Conservation (phyloP, 2,113 vertebrate species). For the Vanacampus margaritifer region DNA sequence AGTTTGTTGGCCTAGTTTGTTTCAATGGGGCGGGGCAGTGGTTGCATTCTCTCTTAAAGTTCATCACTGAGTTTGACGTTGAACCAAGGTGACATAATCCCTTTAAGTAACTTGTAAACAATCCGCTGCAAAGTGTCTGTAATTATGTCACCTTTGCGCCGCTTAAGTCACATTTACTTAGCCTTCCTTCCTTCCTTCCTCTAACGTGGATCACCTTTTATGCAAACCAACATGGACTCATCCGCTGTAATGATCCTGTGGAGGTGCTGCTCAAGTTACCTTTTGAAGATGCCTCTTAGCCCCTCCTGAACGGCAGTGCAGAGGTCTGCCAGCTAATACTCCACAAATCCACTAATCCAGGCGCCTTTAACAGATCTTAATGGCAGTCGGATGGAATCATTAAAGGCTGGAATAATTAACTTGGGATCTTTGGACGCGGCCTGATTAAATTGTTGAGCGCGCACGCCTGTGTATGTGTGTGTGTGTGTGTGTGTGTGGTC, state of each 20-base stretch:
- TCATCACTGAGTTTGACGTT: constrained; percentile 34
- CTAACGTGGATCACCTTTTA: constrained; percentile 44
- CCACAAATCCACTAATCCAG: constrained; percentile 75
- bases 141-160: constrained; percentile 37
- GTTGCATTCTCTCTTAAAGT: constrained; percentile 13
- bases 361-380: constrained; percentile 68
- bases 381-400: constrained; percentile 68
- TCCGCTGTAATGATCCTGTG: constrained; percentile 59
- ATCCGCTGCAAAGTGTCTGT: constrained; percentile 43
- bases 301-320: constrained; percentile 60
- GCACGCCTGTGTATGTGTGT: constrained; percentile 1
- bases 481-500: constrained; percentile 26
- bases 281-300: constrained; percentile 62
- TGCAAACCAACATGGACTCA: constrained; percentile 62
- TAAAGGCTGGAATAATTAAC: constrained; percentile 70
- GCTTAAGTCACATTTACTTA: constrained; percentile 39
- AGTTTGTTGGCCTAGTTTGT: neutral
- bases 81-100: constrained; percentile 51
- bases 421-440: constrained; percentile 43
- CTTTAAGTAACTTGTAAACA: constrained; percentile 55
- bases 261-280: constrained; percentile 58
- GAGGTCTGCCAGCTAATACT: constrained; percentile 68
- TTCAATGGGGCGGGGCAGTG: neutral
- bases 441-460: constrained; percentile 55
- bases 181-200: constrained; percentile 35